phyloP scores from a whole-genome alignment of 1,140 invertebrate species.

The Hermetia illucens region DNA sequence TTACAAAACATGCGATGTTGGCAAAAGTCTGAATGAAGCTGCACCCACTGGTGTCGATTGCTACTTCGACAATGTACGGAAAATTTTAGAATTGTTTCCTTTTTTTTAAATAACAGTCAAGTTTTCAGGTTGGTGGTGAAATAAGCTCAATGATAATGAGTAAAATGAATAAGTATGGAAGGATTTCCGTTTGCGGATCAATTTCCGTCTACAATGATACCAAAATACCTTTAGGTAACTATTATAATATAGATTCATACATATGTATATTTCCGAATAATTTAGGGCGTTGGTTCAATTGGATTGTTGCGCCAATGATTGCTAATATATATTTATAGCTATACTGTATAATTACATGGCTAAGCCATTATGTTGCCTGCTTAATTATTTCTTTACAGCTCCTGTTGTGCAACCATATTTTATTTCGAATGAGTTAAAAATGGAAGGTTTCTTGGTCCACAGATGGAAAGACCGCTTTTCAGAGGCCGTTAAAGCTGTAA shows the following conservation, averaged over 20 bases:
- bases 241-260: no score
- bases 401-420: constrained; percentile 36
- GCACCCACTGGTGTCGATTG: constrained; percentile 55
- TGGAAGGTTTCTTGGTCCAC: constrained; percentile 43
- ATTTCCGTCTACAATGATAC: constrained; percentile 47
- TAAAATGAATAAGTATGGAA: constrained; percentile 44
- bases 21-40: constrained; percentile 37
- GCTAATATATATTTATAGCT: no score
- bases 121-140: constrained; percentile 48
- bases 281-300: no score
- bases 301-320: no score
- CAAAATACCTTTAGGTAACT: no score
- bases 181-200: constrained; percentile 47
- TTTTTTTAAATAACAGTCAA: background rate
- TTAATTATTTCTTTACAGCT: constrained; percentile 22
- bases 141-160: constrained; percentile 42
- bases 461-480: constrained; percentile 34
- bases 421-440: constrained; percentile 37
- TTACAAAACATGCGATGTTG: constrained; percentile 48
- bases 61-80: constrained; percentile 57
- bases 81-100: constrained; percentile 1
- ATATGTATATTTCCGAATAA: no score
- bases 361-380: no score
- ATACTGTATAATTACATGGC: no score
- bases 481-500: constrained; percentile 41